phyloP scores from a whole-genome alignment of 2,888 invertebrate genomes.

The Chaetoderma sp. region DNA sequence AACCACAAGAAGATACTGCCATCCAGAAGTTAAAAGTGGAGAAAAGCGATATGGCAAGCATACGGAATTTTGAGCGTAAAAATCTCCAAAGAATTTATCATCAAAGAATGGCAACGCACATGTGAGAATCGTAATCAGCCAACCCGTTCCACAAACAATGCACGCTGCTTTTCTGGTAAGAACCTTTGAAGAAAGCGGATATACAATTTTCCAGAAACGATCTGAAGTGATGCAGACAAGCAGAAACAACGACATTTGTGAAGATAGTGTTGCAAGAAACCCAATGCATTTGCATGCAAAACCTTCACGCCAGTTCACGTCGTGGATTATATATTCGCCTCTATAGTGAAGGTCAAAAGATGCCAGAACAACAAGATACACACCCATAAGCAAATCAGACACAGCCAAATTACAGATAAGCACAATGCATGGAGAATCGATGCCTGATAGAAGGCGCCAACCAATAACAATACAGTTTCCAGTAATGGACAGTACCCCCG shows the following conservation, averaged over 20 bases:
- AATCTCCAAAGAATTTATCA: not conserved
- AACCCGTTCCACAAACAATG: not conserved
- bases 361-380: constrained; percentile 76
- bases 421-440: constrained; percentile 66
- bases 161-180: not conserved
- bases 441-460: constrained; percentile 28
- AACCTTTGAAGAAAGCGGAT: constrained; percentile 26
- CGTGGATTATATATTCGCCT: constrained; percentile 74
- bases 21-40: not conserved
- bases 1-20: not conserved
- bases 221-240: constrained; percentile 43
- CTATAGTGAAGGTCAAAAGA: constrained; percentile 72
- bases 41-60: constrained; percentile 1
- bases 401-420: constrained; percentile 76
- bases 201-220: constrained; percentile 43
- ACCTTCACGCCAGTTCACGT: constrained; percentile 75
- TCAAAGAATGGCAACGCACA: not conserved
- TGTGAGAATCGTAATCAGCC: not conserved
- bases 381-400: constrained; percentile 77
- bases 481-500: constrained; percentile 74
- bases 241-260: constrained; percentile 43
- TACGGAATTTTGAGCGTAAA: not conserved
- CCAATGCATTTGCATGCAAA: constrained; percentile 74
- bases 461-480: constrained; percentile 73
- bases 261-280: constrained; percentile 63